These are phyloP conservation scores for Hyposoter didymator DNA, from an alignment of 2,888 invertebrate species.

Conservation along the genomic window DNA sequence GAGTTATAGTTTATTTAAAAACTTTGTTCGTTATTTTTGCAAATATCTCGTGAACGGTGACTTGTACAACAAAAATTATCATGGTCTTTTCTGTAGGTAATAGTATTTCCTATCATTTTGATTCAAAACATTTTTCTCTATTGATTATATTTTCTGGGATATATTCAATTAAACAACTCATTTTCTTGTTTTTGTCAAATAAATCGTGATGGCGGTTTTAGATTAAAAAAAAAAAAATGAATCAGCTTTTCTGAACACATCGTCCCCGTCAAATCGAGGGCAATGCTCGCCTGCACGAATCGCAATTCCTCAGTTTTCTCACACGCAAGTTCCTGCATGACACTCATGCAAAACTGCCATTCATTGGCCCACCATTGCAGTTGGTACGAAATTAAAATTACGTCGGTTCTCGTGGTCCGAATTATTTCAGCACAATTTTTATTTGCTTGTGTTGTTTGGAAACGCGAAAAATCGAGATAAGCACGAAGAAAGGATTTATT, in stretches of 20 bases:
- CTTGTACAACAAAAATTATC: too few relatives aligned
- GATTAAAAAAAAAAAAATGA: background rate
- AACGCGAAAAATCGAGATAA: background rate
- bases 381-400: conserved; percentile 22
- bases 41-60: too few relatives aligned
- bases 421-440: background rate
- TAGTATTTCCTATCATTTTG: background rate
- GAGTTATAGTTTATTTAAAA: too few relatives aligned
- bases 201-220: background rate
- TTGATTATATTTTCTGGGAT: too few relatives aligned
- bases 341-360: background rate
- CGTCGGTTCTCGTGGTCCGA: background rate
- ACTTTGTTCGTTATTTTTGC: too few relatives aligned
- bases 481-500: background rate
- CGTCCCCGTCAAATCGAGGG: conserved; percentile 9
- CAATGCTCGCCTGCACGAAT: conserved; percentile 61
- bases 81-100: background rate
- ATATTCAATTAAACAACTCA: too few relatives aligned
- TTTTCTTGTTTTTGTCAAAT: background rate
- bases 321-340: conserved; percentile 34
- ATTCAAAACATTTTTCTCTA: background rate
- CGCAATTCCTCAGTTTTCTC: conserved; percentile 34
- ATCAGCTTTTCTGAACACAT: background rate
- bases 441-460: background rate
- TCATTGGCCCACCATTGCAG: background rate